Evolutionary conservation across 2,888 invertebrate species (phyloP).

Genomic region (Zaprionus bogoriensis): DNA sequence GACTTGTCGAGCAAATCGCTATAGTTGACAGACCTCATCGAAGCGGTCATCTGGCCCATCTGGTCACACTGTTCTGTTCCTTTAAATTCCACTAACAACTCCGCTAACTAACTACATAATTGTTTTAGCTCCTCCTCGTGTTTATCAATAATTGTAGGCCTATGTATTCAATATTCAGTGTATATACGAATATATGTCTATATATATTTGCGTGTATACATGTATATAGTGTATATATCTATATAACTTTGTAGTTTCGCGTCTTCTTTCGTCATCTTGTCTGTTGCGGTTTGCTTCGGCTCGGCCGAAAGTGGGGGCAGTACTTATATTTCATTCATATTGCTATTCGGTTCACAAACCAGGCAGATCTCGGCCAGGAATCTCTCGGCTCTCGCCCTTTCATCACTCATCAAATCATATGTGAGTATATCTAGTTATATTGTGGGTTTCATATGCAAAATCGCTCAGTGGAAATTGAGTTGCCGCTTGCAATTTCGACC

Average conservation of each 20-base stretch:
- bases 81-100: constrained; percentile 48
- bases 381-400: too few species aligned
- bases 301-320: constrained; percentile 51
- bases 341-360: constrained; percentile 47
- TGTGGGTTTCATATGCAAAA: not conserved
- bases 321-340: constrained; percentile 46
- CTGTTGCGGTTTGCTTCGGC: constrained; percentile 49
- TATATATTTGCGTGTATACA: constrained; percentile 3
- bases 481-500: not conserved
- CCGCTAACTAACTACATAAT: constrained; percentile 24
- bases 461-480: not conserved
- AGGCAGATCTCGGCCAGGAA: not conserved
- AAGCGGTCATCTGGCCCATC: constrained; percentile 28
- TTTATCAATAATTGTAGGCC: constrained; percentile 12
- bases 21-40: constrained; percentile 48
- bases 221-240: constrained; percentile 13
- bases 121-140: constrained; percentile 1
- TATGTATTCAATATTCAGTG: constrained; percentile 10
- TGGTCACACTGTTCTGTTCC: constrained; percentile 37
- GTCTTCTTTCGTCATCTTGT: constrained; percentile 12
- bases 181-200: not conserved
- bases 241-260: constrained; percentile 40
- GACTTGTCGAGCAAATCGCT: constrained; percentile 31
- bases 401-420: too few species aligned
- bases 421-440: too few species aligned